These are phyloP conservation scores for Phymanthus crucifer DNA, from an alignment of 92 coral and sea anemone species.

Conservation along the genomic window DNA sequence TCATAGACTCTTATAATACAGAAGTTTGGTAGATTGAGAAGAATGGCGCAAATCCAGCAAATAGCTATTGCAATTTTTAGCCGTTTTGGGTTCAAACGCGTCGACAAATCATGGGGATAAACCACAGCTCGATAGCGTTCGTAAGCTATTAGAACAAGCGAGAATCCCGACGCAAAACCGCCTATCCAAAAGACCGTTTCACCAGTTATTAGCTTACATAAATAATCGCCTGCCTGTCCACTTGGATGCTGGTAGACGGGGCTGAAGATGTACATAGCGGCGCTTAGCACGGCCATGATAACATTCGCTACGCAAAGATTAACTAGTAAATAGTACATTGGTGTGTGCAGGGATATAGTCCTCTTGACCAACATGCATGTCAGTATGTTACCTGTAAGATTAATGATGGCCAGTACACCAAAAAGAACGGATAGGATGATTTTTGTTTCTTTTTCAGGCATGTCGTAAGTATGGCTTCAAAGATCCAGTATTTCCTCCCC, in stretches of 20 bases:
- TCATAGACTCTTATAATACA: slow-evolving; percentile 10
- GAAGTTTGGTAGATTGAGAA: slow-evolving; percentile 36
- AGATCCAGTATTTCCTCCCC: not conserved
- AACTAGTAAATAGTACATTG: slow-evolving; percentile 40
- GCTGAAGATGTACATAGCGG: slow-evolving; percentile 31
- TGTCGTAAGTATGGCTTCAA: not conserved
- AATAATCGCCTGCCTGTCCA: slow-evolving; percentile 24
- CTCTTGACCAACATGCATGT: slow-evolving; percentile 34
- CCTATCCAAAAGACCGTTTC: slow-evolving; percentile 41
- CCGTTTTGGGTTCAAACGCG: slow-evolving; percentile 19
- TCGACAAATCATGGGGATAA: slow-evolving; percentile 25
- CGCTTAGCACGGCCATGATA: slow-evolving; percentile 40
- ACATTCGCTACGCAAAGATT: slow-evolving; percentile 37
- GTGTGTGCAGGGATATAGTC: slow-evolving; percentile 23
- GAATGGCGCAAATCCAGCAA: slow-evolving; percentile 32
- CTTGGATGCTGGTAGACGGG: slow-evolving; percentile 26
- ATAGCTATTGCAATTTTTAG: slow-evolving; percentile 20
- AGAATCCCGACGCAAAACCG: slow-evolving; percentile 40
- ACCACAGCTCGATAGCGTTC: slow-evolving; percentile 46
- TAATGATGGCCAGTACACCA: slow-evolving; percentile 25
- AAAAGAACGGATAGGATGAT: slow-evolving; percentile 22
- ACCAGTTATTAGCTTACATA: slow-evolving; percentile 37
- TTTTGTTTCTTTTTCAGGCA: not conserved
- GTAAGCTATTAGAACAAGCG: slow-evolving; percentile 37
- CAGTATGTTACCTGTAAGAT: slow-evolving; percentile 24